Evolutionary conservation across 2,113 vertebrate species (phyloP), one percentile per base, ranked within the genome.

Genomic region (Syrrhaptes paradoxus): DNA sequence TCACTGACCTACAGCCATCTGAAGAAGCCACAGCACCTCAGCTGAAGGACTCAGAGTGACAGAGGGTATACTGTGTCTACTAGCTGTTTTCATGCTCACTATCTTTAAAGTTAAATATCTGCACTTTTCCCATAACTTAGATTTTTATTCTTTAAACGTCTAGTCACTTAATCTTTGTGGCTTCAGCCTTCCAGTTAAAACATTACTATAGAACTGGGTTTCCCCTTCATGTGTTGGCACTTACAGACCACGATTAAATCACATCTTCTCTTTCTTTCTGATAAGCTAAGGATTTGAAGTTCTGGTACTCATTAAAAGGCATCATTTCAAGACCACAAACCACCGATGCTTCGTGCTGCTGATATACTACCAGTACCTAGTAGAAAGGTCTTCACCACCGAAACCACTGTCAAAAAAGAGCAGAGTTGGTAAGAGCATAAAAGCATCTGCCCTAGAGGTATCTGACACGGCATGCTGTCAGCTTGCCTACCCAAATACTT

Each of bases 281-380:
- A 72, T 61, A 68, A 83, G 46, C 41, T 63, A 38, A 82, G 19
- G 19, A 57, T 38, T 52, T 85, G 75, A 61, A 32, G 8, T 78
- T 95, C 66, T 78, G n/a, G 41, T 55, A 84, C n/a, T 86, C 67
- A 74, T 73, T 93, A 85, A 74, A 81, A 85, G n/a, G 71, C 22
- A 34, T 87, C 4, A 91, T 91, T 89, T 89, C 49, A 89, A 93
- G 74, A 85, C 58, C 85, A 91, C 78, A 94, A 95, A 76, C 71
- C 81, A 79, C 81, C 45, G 63, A 68, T 51, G 17, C 21, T 89
- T 87, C 79, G n/a, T 70, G 66, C n/a, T 68, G 52, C 45, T 87
- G 36, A 13, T 75, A 71, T 31, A 36, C 34, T 49, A 78, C 41
- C 15, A 87, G 17, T 45, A 34, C 16, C 41, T 46, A 14, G 4